phyloP scores from a whole-genome alignment of 2,797 vertebrate genomes.

The Thalassophryne amazonica region DNA sequence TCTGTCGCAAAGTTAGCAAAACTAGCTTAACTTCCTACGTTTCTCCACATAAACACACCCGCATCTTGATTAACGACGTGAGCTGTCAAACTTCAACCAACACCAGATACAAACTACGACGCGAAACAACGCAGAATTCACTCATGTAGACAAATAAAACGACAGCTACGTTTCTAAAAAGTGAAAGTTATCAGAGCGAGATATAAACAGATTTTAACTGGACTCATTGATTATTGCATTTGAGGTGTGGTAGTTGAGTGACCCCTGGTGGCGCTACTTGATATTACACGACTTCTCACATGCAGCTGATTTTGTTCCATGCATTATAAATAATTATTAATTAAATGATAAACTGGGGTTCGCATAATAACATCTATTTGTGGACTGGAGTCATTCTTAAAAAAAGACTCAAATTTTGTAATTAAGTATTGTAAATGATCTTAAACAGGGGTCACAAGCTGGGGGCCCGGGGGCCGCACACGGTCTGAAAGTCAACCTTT shows the following conservation, averaged over 20 bases:
- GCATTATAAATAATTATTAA: background rate
- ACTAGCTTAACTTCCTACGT: conserved; percentile 64
- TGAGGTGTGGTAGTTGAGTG: background rate
- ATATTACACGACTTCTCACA: background rate
- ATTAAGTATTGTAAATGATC: no score
- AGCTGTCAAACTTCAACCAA: background rate
- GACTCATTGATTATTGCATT: background rate
- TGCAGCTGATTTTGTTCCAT: background rate
- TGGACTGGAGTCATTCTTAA: no score
- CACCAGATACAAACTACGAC: background rate
- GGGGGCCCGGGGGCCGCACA: no score
- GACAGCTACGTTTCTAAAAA: background rate
- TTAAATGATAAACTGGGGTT: no score
- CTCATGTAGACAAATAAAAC: background rate
- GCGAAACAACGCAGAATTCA: no score
- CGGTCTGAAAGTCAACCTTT: no score
- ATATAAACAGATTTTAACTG: conserved; percentile 8
- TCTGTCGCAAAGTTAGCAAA: conserved; percentile 18
- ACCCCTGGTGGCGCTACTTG: background rate
- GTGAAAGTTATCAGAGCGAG: background rate
- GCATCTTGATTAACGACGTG: background rate
- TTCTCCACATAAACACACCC: conserved; percentile 15
- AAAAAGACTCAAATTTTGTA: no score
- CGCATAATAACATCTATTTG: no score
- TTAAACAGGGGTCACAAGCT: no score